phyloP scores from a whole-genome alignment of 2,113 vertebrate species.

The Herpetotheres cachinnans region DNA sequence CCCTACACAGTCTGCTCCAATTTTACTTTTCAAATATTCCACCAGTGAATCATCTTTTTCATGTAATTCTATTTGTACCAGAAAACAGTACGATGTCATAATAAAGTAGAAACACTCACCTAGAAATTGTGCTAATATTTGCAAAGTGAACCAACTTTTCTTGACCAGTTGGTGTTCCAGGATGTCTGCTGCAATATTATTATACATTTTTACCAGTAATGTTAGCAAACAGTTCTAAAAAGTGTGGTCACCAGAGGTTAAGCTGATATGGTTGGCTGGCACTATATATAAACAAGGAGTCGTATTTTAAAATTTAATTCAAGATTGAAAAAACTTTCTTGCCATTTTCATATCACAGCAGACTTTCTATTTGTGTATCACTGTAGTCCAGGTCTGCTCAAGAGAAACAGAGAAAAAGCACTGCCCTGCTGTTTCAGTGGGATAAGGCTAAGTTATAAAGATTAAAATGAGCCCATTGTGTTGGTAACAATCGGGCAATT shows the following conservation, averaged over 20 bases:
- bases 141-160: neutral
- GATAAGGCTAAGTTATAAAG: neutral
- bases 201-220: neutral
- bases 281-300: neutral
- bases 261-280: neutral
- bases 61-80: neutral
- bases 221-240: neutral
- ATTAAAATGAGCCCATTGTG: neutral
- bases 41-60: neutral
- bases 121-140: neutral
- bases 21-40: neutral
- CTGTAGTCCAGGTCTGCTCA: neutral
- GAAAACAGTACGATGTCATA: neutral
- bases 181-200: neutral
- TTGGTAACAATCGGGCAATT: neutral
- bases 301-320: neutral
- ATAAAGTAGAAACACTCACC: neutral
- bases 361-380: neutral
- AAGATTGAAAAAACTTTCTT: neutral
- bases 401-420: neutral
- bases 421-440: neutral
- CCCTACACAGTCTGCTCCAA: neutral
- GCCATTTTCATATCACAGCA: neutral
- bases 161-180: neutral
- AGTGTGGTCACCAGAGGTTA: neutral